Evolutionary conservation across 1,140 invertebrate species (phyloP).

Genomic region (Ylistrum balloti): DNA sequence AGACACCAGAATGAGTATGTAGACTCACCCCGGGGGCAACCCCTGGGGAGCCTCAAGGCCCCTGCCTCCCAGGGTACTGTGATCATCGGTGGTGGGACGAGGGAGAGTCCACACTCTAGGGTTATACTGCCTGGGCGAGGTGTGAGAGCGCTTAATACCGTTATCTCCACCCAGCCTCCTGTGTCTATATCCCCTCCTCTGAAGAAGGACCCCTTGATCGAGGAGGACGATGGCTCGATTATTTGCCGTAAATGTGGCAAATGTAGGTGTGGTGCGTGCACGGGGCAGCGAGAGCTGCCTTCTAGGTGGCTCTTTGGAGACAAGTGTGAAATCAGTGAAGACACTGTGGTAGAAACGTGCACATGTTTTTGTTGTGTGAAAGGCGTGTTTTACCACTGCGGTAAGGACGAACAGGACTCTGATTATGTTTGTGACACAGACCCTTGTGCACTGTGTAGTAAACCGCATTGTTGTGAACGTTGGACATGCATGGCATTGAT

Average conservation of each 20-base stretch:
- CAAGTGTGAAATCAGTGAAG: slow-evolving; percentile 92
- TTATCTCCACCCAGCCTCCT: slow-evolving; percentile 69
- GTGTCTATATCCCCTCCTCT: slow-evolving; percentile 70
- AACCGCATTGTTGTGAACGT: slow-evolving; percentile 87
- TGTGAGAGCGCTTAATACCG: neutral
- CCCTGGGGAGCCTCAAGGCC: slow-evolving; percentile 51
- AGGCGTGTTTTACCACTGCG: slow-evolving; percentile 95
- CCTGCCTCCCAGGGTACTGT: slow-evolving; percentile 44
- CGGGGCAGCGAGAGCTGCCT: slow-evolving; percentile 91
- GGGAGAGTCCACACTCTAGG: slow-evolving; percentile 1
- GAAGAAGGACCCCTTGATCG: slow-evolving; percentile 71
- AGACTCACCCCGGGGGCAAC: slow-evolving; percentile 72
- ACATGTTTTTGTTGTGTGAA: slow-evolving; percentile 97
- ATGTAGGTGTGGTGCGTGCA: slow-evolving; percentile 94
- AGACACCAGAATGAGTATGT: slow-evolving; percentile 80
- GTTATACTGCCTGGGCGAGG: slow-evolving; percentile 44
- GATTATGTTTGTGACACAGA: slow-evolving; percentile 89
- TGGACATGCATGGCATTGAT: slow-evolving; percentile 93
- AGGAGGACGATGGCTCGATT: slow-evolving; percentile 84
- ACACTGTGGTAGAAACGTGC: slow-evolving; percentile 92
- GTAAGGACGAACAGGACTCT: slow-evolving; percentile 87
- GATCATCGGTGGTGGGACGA: slow-evolving; percentile 47
- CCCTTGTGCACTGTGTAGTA: slow-evolving; percentile 89
- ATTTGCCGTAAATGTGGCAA: slow-evolving; percentile 92
- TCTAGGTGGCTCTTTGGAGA: slow-evolving; percentile 93